Base-by-base conservation (phyloP, 2,113 vertebrate species). In the Cyanocitta stelleri region DNA sequence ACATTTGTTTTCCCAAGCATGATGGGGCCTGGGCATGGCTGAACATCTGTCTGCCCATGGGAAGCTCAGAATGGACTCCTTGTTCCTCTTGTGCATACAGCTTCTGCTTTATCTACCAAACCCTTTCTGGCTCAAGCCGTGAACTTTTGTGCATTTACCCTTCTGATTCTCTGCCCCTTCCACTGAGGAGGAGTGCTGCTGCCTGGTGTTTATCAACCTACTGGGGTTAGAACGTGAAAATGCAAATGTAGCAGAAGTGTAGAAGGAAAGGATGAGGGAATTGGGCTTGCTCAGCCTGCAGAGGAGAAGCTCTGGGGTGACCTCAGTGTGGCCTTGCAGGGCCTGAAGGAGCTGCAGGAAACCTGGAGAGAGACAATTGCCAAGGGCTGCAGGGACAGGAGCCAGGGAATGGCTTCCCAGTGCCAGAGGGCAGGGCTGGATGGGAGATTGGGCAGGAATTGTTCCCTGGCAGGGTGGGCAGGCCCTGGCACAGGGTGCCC, bases 221-320 rank as follows among this genome's bases (percentile, higher is more conserved):
- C 10, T 3, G 3, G 6, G 5, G 33, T 32, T 88, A 54, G 72
- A 54, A 5, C 3, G 37, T 27, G 26, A 52, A 52, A 32, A 43
- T 37, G 13, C 1, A 55, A 55, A 74, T n/a, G 29, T 3, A 27
- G 5, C 7, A 9, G 27, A 64, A 59, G 7, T 20, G 9, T 4
- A 39, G 21, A 22, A 64, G 27, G 15, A 64, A 74, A 48, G 9
- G 41, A 5, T 49, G 30, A 8, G 10, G 30, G 5, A n/a, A 4
- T 0, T 66, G 8, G 12, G 3, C 3, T 16, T 56, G 18, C 1
- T 19, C 59, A n/a, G 27, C n/a, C 41, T 8, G 69, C 1, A 17
- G 3, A 55, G 18, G 59, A 85, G 24, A 19, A 66, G 23, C 69
- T 56, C 2, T n/a, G 69, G 27, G 22, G 1, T 9, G 11, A 46